Percentiles rank a stretch among this genome's conserved stretches.
Conservation (phyloP, 2,797 vertebrate genomes). For the Artibeus jamaicensis region DNA sequence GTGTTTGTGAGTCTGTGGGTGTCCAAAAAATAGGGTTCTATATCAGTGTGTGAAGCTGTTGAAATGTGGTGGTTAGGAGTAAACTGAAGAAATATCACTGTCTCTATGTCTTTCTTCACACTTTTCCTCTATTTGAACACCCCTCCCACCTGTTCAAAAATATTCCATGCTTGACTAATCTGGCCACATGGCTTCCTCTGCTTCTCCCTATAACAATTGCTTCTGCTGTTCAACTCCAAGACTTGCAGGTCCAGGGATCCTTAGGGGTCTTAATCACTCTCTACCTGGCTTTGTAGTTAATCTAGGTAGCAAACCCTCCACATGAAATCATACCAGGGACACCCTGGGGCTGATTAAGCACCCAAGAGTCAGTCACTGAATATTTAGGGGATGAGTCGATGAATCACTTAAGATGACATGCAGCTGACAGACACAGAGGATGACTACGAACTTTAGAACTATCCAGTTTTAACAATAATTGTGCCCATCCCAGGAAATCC, state of each 20-base stretch:
- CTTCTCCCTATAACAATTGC: not conserved
- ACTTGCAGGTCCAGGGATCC: accelerated
- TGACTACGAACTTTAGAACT: not conserved
- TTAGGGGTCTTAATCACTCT: too few species aligned
- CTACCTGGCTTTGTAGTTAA: not conserved
- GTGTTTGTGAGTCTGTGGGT: accelerated
- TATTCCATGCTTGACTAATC: too few species aligned
- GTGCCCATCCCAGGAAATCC: not conserved
- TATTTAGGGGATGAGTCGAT: not conserved
- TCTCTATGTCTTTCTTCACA: accelerated
- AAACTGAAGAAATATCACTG: too few species aligned
- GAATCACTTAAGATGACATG: not conserved
- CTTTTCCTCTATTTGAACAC: accelerated
- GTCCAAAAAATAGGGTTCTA: not conserved
- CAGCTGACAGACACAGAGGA: not conserved
- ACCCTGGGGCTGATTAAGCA: not conserved
- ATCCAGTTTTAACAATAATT: not conserved
- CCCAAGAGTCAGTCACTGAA: not conserved
- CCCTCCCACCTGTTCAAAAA: not conserved
- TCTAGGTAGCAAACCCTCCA: not conserved
- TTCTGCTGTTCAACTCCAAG: not conserved
- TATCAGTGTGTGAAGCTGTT: too few species aligned
- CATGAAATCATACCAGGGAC: not conserved
- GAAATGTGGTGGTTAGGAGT: accelerated
- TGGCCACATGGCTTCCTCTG: too few species aligned